phyloP scores from a whole-genome alignment of 2,113 vertebrate species.

The Orientallactaga bullata region DNA sequence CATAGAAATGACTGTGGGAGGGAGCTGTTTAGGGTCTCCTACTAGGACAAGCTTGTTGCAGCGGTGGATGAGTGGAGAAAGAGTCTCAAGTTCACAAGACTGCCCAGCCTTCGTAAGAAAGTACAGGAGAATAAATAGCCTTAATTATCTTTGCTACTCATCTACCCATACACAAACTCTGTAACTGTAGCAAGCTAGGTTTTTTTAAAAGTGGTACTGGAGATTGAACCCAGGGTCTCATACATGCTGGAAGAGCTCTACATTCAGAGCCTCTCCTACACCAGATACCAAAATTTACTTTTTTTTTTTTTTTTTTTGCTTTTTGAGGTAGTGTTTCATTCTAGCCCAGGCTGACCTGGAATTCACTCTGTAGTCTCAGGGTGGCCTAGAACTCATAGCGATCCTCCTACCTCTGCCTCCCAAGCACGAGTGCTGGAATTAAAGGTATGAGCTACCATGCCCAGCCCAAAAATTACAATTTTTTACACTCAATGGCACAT shows the following conservation, averaged over 20 bases:
- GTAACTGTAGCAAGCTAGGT: not conserved
- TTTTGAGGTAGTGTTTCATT: too few species aligned
- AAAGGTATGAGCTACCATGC: too few species aligned
- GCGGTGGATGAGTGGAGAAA: slow-evolving; percentile 91
- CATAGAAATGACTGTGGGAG: slow-evolving; percentile 92
- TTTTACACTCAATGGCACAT: not conserved
- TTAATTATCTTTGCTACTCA: not conserved
- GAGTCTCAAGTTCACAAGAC: slow-evolving; percentile 91
- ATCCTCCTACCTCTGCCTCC: too few species aligned
- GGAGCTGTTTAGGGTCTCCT: slow-evolving; percentile 93
- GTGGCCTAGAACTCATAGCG: too few species aligned
- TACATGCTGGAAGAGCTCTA: not conserved
- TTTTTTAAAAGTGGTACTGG: not conserved
- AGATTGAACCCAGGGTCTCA: not conserved
- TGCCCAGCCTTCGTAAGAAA: slow-evolving; percentile 90
- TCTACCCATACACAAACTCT: not conserved
- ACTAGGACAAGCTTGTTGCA: slow-evolving; percentile 91
- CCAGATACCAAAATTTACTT: not conserved
- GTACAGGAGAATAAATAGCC: not conserved
- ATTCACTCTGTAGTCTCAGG: too few species aligned
- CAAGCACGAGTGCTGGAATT: too few species aligned
- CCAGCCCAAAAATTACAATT: not conserved
- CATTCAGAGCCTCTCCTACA: not conserved
- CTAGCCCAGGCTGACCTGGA: too few species aligned
- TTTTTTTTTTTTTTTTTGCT: too few species aligned